phyloP scores from a whole-genome alignment of 2,888 invertebrate genomes.

The Drosophila kuntzei region DNA sequence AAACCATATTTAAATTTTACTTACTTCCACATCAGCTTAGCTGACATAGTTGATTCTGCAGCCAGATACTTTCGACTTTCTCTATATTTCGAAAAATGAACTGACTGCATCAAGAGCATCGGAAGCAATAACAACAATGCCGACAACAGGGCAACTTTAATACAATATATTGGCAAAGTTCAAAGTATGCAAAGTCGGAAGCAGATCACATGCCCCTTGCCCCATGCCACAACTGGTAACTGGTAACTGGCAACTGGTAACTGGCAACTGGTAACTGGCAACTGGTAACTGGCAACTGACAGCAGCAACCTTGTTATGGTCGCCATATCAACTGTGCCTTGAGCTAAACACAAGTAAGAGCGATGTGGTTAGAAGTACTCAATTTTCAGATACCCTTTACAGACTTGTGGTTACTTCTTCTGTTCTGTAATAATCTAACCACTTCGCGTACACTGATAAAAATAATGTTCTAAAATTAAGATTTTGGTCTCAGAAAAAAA shows the following conservation, averaged over 20 bases:
- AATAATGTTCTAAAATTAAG: too few species aligned
- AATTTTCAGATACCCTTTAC: neutral
- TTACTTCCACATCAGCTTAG: conserved; percentile 17
- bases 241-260: neutral
- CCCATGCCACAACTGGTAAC: neutral
- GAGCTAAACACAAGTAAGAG: neutral
- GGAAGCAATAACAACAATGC: conserved; percentile 24
- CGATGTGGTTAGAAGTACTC: neutral
- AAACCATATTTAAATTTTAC: conserved; percentile 27
- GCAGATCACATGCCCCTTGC: conserved; percentile 23
- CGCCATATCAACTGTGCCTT: conserved; percentile 5
- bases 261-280: conserved; percentile 11
- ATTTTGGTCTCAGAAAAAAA: too few species aligned
- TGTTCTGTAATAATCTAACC: neutral
- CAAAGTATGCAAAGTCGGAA: conserved; percentile 68
- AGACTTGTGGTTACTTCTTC: neutral
- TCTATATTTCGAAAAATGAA: neutral
- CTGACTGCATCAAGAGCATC: conserved; percentile 8
- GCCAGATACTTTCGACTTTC: conserved; percentile 10
- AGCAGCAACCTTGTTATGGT: conserved; percentile 47
- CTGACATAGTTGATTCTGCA: conserved; percentile 8
- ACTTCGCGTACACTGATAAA: neutral
- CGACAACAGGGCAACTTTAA: conserved; percentile 38
- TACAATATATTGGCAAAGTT: conserved; percentile 66
- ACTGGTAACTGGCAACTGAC: conserved; percentile 26